Conservation (phyloP, 2,797 vertebrate species). For the Etheostoma nigrum region DNA sequence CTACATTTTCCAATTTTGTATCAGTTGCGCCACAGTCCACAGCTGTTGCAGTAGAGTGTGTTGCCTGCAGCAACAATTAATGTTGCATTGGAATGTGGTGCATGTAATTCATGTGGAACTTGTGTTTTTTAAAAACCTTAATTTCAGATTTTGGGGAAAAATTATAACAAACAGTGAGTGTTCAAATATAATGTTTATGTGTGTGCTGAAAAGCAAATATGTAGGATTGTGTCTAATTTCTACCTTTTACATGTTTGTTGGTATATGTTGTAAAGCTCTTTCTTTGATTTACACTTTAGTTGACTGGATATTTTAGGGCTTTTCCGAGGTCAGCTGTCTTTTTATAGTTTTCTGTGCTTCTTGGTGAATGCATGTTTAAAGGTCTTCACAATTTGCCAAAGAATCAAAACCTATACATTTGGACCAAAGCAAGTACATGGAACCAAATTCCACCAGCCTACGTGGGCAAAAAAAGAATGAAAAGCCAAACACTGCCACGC, state of each 20-base stretch:
- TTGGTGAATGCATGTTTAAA: conserved; percentile 4
- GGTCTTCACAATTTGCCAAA: neutral
- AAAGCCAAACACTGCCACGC: conserved; percentile 28
- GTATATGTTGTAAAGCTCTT: conserved; percentile 9
- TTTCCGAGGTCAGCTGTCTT: neutral
- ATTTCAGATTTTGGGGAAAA: conserved; percentile 38
- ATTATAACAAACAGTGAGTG: conserved; percentile 33
- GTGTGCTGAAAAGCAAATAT: conserved; percentile 13
- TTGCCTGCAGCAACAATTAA: conserved; percentile 57
- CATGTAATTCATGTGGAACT: conserved; percentile 57
- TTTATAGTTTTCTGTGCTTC: neutral
- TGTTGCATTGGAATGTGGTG: conserved; percentile 50
- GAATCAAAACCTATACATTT: conserved; percentile 25
- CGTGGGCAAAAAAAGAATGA: conserved; percentile 37
- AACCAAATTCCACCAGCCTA: conserved; percentile 35
- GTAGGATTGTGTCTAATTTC: neutral
- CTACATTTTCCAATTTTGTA: conserved; percentile 40
- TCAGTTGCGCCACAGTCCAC: conserved; percentile 50
- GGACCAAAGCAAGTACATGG: conserved; percentile 21
- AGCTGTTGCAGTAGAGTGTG: conserved; percentile 55
- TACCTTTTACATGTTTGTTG: conserved; percentile 13
- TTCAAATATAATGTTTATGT: conserved; percentile 24
- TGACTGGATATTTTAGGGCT: neutral
- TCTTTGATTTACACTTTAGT: neutral
- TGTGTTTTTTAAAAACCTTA: conserved; percentile 29